A percentile compares a stretch with the other conserved stretches of the same genome.
phyloP scores from a whole-genome alignment of 2,797 vertebrate species.

The Iguana delicatissima region DNA sequence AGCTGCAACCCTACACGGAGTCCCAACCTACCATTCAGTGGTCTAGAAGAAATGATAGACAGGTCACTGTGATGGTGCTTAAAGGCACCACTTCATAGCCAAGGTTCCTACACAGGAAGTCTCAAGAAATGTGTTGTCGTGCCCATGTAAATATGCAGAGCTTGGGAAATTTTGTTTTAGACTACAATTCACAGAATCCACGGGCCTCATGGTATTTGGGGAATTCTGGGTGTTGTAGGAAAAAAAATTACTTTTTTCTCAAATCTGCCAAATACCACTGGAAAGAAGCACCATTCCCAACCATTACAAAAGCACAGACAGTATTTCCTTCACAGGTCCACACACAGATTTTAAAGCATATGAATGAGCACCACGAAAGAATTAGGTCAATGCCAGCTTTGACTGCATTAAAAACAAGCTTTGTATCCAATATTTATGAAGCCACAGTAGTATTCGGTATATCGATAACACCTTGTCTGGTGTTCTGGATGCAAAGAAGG shows the following conservation, averaged over 20 bases:
- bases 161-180: background rate
- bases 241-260: no score
- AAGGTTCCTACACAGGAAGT: background rate
- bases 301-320: background rate
- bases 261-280: background rate
- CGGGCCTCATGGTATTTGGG: no score
- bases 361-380: background rate
- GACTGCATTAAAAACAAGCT: slow-evolving; percentile 14
- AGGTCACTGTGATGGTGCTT: background rate
- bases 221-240: background rate
- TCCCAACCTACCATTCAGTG: background rate
- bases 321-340: background rate
- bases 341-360: background rate
- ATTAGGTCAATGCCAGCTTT: slow-evolving; percentile 18
- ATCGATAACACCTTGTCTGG: background rate
- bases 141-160: background rate
- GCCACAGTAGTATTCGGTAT: background rate
- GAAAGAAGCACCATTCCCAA: background rate
- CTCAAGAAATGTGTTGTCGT: no score
- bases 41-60: background rate
- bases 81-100: background rate
- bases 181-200: background rate
- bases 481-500: background rate
- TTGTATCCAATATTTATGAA: slow-evolving; percentile 14
- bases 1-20: background rate